Base-by-base conservation (phyloP, 2,888 invertebrate species). In the Choristoneura rosaceana region DNA sequence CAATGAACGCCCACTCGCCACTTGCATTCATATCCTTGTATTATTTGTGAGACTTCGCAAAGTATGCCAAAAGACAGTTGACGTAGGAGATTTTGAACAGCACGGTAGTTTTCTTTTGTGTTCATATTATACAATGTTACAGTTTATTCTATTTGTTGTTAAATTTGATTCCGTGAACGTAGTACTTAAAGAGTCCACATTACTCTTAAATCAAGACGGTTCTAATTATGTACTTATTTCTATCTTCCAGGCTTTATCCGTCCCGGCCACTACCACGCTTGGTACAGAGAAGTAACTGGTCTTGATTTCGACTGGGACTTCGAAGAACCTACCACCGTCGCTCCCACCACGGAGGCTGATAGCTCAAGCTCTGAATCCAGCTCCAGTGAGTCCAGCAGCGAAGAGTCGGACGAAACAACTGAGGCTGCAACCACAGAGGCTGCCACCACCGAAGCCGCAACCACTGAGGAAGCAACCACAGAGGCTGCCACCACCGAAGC, bases 261-360 rank as follows among this genome's bases (percentile, higher is more conserved):
- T 1, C 81, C 89, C 0, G 88, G 87, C 0, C 81, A 85, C 77
- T 91, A 89, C 78, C 87, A 87, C 74, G 78, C 80, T 0, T 91
- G 89, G 89, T 84, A 76, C 74, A 50, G 8, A 0, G 70, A 81
- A 25, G 78, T 88, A 5, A 86, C 86, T 5, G 87, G 86, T 0
- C 78, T 85, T 8, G 59, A 85, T 75, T 89, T 88, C 75, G 86
- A 90, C 75, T 85, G 84, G 85, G 73, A 75, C 2, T 71, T 34
- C 10, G 70, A 74, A 0, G 63, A 69, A 4, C 73, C 75, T 2
- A 67, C 64, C 9, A 71, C 68, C 65, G 33, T 17, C 4, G n/a
- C 74, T 52, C 41, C 69, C n/a, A 45, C 43, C 1, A 47, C 47
- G 0, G 47, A 47, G 5, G 47, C 47, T n/a, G 50, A 50, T 15